Conservation (phyloP, 1,140 invertebrate species). For the roundworm (Caenorhabditis elegans) region DNA sequence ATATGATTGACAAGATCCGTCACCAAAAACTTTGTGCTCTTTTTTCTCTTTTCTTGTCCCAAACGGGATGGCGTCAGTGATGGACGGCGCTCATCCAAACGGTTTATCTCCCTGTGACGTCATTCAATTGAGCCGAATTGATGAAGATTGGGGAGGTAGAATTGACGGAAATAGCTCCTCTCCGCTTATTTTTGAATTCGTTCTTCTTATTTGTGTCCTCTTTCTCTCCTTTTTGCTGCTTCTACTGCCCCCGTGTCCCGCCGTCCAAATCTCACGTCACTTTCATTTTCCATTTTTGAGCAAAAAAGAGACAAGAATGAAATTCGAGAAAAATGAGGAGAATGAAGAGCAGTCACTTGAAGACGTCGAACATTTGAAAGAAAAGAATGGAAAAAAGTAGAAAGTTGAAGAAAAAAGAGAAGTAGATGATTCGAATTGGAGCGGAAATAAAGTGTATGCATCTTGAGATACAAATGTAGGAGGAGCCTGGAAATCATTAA, state of each 20-base stretch:
- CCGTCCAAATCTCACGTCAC: background rate
- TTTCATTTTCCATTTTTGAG: background rate
- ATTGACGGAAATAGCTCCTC: background rate
- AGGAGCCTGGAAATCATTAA: background rate
- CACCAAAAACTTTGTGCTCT: background rate
- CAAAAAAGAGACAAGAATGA: background rate
- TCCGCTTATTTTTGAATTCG: conserved; percentile 32
- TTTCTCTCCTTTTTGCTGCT: background rate
- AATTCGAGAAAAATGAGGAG: background rate
- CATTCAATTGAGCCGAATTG: background rate
- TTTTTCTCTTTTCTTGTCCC: background rate
- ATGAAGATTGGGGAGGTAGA: conserved; percentile 1
- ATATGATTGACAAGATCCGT: background rate
- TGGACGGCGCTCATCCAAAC: background rate
- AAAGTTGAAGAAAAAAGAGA: background rate
- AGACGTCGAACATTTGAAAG: background rate
- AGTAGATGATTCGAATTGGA: background rate
- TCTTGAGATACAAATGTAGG: background rate
- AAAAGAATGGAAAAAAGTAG: background rate
- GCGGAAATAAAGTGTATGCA: conserved; percentile 24
- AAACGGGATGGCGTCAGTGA: background rate
- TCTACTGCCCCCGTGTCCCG: background rate
- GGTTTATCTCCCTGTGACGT: background rate
- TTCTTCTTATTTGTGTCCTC: conserved; percentile 1
- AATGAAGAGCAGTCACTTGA: conserved; percentile 4